Conservation (phyloP, 1,140 invertebrate genomes). For the Vanessa tameamea region DNA sequence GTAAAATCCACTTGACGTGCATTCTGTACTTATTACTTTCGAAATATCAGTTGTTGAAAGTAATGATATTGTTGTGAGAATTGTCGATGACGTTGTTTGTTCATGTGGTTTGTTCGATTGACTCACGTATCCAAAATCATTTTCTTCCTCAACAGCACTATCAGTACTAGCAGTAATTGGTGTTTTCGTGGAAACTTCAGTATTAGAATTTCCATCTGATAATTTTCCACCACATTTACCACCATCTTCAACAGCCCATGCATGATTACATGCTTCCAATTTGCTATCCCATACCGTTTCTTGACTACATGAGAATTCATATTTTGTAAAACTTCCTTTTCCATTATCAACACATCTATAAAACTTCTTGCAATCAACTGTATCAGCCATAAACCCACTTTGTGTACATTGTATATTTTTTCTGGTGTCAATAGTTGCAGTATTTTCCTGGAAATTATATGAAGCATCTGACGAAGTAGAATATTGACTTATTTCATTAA, state of each 20-base stretch:
- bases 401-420: conserved; percentile 53
- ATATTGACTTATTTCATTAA: conserved; percentile 8
- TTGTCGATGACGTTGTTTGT: conserved; percentile 21
- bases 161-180: conserved; percentile 36
- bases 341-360: conserved; percentile 85
- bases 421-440: not conserved
- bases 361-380: conserved; percentile 84
- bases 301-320: conserved; percentile 84
- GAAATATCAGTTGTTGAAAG: conserved; percentile 29
- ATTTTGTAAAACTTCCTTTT: conserved; percentile 80
- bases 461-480: conserved; percentile 1
- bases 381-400: conserved; percentile 82
- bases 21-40: conserved; percentile 34
- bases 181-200: not conserved
- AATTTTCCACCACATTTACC: conserved; percentile 55
- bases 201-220: conserved; percentile 21
- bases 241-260: conserved; percentile 78
- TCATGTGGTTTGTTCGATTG: conserved; percentile 27
- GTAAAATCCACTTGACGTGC: conserved; percentile 79
- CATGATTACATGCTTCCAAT: conserved; percentile 83
- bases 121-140: conserved; percentile 36
- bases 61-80: conserved; percentile 33
- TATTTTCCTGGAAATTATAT: conserved; percentile 10
- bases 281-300: conserved; percentile 85
- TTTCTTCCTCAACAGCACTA: conserved; percentile 27